Conservation (phyloP, 2,888 invertebrate genomes). For the Panopea generosa region DNA sequence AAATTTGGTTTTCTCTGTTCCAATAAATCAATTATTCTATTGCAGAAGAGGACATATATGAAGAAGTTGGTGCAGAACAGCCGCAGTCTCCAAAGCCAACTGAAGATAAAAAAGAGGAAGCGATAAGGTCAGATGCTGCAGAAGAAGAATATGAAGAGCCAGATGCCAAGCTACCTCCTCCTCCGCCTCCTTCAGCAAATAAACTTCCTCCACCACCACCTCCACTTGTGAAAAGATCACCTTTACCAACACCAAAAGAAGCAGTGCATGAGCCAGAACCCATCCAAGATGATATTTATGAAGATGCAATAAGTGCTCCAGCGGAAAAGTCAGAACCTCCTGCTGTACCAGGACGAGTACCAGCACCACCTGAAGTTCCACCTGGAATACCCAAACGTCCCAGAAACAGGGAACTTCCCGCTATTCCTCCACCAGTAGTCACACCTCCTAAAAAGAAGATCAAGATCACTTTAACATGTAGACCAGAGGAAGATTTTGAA, state of each 20-base stretch:
- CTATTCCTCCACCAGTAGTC: conserved; percentile 33
- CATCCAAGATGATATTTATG: conserved; percentile 66
- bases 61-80: conserved; percentile 51
- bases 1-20: too few species aligned
- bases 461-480: conserved; percentile 44
- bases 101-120: conserved; percentile 50
- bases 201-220: conserved; percentile 44
- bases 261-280: conserved; percentile 6
- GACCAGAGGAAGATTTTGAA: conserved; percentile 76
- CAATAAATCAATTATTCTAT: not conserved
- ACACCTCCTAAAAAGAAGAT: conserved; percentile 39
- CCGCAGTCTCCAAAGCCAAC: conserved; percentile 10
- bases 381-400: conserved; percentile 3
- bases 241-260: conserved; percentile 16
- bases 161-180: conserved; percentile 20
- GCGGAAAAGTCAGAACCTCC: conserved; percentile 3
- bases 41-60: conserved; percentile 66
- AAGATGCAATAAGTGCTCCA: conserved; percentile 55
- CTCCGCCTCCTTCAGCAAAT: conserved; percentile 15
- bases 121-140: conserved; percentile 9
- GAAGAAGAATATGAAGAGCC: conserved; percentile 50
- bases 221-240: conserved; percentile 16
- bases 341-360: conserved; percentile 15
- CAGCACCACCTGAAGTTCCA: conserved; percentile 22
- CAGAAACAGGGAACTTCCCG: conserved; percentile 22